Evolutionary conservation across 2,888 invertebrate species (phyloP), one percentile per base, ranked within the genome.

Genomic region (Dendrolimus houi): DNA sequence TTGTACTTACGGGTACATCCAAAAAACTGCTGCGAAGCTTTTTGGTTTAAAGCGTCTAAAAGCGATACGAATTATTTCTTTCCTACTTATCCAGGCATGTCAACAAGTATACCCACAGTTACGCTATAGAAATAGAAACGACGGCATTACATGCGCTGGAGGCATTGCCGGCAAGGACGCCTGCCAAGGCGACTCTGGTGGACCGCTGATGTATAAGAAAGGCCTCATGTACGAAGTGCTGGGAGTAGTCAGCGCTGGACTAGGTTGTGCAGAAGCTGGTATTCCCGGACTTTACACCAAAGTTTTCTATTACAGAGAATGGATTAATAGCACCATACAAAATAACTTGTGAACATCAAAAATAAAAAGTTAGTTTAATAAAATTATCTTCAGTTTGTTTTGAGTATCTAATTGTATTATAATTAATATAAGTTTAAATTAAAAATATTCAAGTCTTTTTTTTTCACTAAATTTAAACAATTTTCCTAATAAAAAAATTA

Each of bases 221-320:
- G 65, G 62, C 8, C 64, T 65, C 29, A 60, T 42, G 0, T 69
- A 72, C n/a, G 86, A 84, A 41, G 68, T 71, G 0, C 29, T 72
- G 1, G 94, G 94, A 0, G 75, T 94, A 7, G 93, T 94, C 12
- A 94, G 93, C 7, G 93, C 92, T 63, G 94, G 94, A 1, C 93
- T 93, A 0, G 83, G 86, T 0, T 94, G 94, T 66, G 94, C 93
- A 0, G 79, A 84, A 69, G 73, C 77, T 13, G 85, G 88, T 29
- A 90, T 92, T 79, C 93, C 94, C 0, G 94, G 93, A 1, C 92
- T 94, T 12, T 94, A 94, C 69, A 93, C 93, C 1, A 91, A 87
- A 64, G 92, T 94, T 0, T 70, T 77, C 40, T 83, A 91, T 57
- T 94, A 92, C 68, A 71, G 87, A 12, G 75, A 83, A 0, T 94